These are phyloP conservation scores for Phengaris alcon DNA, from an alignment of 2,888 invertebrate genomes.

Conservation along the genomic window DNA sequence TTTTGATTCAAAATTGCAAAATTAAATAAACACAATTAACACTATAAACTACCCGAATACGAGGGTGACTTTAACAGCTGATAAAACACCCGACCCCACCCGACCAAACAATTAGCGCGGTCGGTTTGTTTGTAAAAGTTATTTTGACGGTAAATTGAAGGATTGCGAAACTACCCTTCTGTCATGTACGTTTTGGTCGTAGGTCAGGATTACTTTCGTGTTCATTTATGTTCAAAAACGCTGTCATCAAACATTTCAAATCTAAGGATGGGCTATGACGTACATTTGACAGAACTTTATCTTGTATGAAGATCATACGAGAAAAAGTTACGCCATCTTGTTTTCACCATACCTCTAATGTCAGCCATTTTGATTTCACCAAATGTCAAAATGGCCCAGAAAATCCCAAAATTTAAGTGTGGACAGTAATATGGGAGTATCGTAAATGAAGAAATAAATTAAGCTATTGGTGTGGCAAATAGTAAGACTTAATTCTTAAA, in stretches of 20 bases:
- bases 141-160: constrained; percentile 12
- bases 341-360: too few relatives aligned
- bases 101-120: constrained; percentile 7
- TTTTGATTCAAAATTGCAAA: constrained; percentile 9
- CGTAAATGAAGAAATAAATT: not conserved
- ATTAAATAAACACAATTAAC: constrained; percentile 10
- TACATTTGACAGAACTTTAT: too few relatives aligned
- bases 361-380: too few relatives aligned
- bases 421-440: too few relatives aligned
- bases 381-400: too few relatives aligned
- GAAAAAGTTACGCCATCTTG: too few relatives aligned
- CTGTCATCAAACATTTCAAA: not conserved
- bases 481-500: too few relatives aligned
- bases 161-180: not conserved
- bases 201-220: too few relatives aligned
- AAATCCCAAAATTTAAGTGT: too few relatives aligned
- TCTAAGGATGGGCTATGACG: too few relatives aligned
- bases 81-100: not conserved
- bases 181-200: not conserved
- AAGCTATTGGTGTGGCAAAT: not conserved
- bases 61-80: not conserved
- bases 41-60: not conserved
- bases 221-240: not conserved
- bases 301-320: too few relatives aligned
- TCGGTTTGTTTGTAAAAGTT: constrained; percentile 5